Evolutionary conservation across 2,113 vertebrate genomes (phyloP).

Genomic region (Clarias magur): DNA sequence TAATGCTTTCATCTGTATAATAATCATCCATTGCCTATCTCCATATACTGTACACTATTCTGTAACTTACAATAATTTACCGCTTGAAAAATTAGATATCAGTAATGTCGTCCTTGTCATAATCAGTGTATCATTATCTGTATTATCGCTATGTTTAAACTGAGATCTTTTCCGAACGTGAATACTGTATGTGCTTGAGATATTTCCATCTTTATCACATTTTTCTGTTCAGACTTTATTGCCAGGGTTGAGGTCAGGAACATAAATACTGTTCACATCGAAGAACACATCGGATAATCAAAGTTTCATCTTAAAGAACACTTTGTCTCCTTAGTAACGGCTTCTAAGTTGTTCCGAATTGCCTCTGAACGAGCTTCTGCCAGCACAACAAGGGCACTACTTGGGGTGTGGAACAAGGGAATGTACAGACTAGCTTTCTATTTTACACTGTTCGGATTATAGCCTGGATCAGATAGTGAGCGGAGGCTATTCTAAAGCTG

Average conservation of each 20-base stretch:
- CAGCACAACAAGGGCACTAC: too few relatives aligned
- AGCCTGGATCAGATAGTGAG: too few relatives aligned
- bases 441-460: too few relatives aligned
- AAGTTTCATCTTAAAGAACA: too few relatives aligned
- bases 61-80: background rate
- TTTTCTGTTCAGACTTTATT: background rate
- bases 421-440: too few relatives aligned
- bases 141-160: background rate
- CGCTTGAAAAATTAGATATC: background rate
- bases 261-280: background rate
- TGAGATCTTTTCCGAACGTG: background rate
- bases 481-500: too few relatives aligned
- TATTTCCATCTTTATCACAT: background rate
- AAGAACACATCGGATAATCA: too few relatives aligned
- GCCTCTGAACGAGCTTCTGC: too few relatives aligned
- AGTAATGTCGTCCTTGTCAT: background rate
- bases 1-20: background rate
- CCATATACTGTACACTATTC: background rate
- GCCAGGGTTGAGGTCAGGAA: background rate
- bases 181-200: background rate
- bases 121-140: background rate
- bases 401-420: too few relatives aligned
- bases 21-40: background rate
- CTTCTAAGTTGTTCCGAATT: too few relatives aligned
- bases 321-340: too few relatives aligned